A percentile compares a stretch with the other conserved stretches of the same genome.
These are phyloP conservation scores for Zaprionus gabonicus DNA, from an alignment of 1,140 invertebrate species.

Conservation along the genomic window DNA sequence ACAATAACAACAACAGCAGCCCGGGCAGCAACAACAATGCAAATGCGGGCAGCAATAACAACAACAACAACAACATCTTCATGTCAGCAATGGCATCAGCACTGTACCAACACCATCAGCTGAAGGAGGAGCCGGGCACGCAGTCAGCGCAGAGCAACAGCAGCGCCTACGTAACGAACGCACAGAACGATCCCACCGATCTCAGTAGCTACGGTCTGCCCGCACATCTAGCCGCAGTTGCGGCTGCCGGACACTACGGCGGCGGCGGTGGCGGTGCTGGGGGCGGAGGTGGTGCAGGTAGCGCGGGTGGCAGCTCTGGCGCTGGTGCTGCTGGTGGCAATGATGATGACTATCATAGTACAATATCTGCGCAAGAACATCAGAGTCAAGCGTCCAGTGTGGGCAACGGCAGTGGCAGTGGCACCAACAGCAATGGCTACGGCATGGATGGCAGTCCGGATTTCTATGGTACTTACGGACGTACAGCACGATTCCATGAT, in stretches of 20 bases:
- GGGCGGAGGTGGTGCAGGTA: conserved; percentile 21
- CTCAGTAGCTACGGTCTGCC: conserved; percentile 76
- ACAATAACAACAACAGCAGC: conserved; percentile 42
- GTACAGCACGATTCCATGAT: conserved; percentile 66
- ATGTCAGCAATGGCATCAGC: conserved; percentile 72
- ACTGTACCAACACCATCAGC: conserved; percentile 74
- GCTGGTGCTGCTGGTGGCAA: conserved; percentile 44
- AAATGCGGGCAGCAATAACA: conserved; percentile 64
- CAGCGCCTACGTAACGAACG: conserved; percentile 53
- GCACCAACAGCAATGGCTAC: conserved; percentile 68
- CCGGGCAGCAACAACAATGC: conserved; percentile 47
- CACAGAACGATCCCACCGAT: conserved; percentile 80
- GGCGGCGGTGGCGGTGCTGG: conserved; percentile 35
- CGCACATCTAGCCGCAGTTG: conserved; percentile 64
- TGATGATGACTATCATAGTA: conserved; percentile 80
- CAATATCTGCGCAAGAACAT: conserved; percentile 87
- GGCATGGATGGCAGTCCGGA: conserved; percentile 89
- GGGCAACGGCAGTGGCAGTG: conserved; percentile 60
- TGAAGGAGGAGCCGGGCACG: conserved; percentile 82
- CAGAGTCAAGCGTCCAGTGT: conserved; percentile 87
- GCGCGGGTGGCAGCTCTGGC: conserved; percentile 45
- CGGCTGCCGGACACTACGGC: conserved; percentile 56
- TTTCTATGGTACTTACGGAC: conserved; percentile 86
- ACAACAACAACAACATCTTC: conserved; percentile 73
- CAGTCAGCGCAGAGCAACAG: conserved; percentile 41